Conservation (phyloP, 1,140 invertebrate species). For the Drosophila nebulosa region DNA sequence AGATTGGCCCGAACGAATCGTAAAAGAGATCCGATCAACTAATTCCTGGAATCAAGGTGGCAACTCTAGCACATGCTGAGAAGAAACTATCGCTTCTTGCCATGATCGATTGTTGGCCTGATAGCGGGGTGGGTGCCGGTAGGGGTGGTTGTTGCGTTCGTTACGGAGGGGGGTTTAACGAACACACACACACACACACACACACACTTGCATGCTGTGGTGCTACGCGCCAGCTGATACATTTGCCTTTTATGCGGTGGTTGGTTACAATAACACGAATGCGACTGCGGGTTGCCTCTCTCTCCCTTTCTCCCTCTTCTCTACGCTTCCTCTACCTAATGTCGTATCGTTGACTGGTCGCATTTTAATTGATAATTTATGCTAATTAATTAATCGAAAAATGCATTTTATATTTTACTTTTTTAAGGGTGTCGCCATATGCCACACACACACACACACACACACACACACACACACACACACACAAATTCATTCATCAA, state of each 20-base stretch:
- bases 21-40: no score
- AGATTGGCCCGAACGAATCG: no score
- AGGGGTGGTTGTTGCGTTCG: neutral
- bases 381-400: constrained; percentile 65
- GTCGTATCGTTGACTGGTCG: constrained; percentile 41
- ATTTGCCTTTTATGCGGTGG: constrained; percentile 3
- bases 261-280: neutral
- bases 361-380: constrained; percentile 71
- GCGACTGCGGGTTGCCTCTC: neutral
- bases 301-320: neutral
- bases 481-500: no score
- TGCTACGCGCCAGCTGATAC: neutral
- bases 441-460: neutral
- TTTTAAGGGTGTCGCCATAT: neutral
- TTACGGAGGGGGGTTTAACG: neutral
- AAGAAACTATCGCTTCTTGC: no score
- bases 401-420: neutral
- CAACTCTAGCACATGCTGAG: no score
- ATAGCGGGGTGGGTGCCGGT: neutral
- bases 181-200: neutral
- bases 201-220: neutral
- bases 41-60: no score
- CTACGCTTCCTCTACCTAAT: neutral
- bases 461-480: no score
- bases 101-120: no score